Evolutionary conservation across 1,140 invertebrate species (phyloP), one percentile per base, ranked within the genome.

Genomic region (Cotesia glomerata): DNA sequence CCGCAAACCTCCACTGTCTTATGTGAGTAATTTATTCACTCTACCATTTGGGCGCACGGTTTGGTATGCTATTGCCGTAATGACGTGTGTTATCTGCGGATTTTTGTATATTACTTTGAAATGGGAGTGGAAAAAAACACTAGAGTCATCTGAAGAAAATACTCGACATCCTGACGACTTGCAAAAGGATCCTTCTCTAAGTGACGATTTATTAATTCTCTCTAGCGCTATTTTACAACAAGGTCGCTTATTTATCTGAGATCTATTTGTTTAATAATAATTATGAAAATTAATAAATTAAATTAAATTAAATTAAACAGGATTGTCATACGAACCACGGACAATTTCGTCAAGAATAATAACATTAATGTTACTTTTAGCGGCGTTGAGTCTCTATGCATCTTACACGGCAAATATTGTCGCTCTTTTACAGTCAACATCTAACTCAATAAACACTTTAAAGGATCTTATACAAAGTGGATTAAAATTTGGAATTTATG

Each of bases 381-480:
- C 77, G 0, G 71, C 76, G 0, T 54, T 86, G 4, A 84, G 79
- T 66, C 79, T 90, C 0, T 91, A 91, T 75, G 89, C 89, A 0
- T 90, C 91, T 0, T 92, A 91, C 75, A 89, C 90, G 3, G 91
- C 91, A 0, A 91, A 91, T 74, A 92, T 92, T 35, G 90, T 92
- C 0, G 89, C 90, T n/a, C 78, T 92, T 0, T 77, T 92, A 0
- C 91, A 91, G 77, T 90, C 90, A 2, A 90, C 90, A 16, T 90
- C 90, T 0, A 87, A 86, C 0, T 88, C 88, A 61, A 91, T 92
- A 14, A 86, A 87, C 72, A 90, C 87, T 1, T 68, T 91, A 4
- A 80, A 88, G 26, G 90, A 91, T 73, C 82, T 93, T 4, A 79
- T 91, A 4, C 82, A 90, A 69, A 91, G 90, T 7, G 88, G 89